Conservation (phyloP, 2,797 vertebrate genomes). For the Sciurus vulgaris region DNA sequence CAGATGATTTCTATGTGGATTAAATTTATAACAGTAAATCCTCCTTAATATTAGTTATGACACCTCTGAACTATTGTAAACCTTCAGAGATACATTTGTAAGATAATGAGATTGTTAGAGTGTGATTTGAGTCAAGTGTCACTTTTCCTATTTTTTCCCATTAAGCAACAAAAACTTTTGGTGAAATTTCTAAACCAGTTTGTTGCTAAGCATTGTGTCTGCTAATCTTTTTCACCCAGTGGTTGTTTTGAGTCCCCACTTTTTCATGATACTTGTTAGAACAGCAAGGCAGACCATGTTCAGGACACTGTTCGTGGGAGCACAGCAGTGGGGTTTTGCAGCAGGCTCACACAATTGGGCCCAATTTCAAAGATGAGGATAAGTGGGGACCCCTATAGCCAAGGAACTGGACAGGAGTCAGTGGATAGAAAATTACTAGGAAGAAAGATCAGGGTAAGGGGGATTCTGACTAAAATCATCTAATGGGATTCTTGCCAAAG, state of each 20-base stretch:
- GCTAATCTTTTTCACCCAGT: not conserved
- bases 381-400: not conserved
- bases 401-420: not conserved
- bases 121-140: constrained; percentile 43
- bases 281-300: not conserved
- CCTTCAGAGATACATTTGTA: constrained; percentile 1
- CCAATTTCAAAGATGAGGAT: not conserved
- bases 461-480: not conserved
- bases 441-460: not conserved
- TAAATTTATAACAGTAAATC: constrained; percentile 2
- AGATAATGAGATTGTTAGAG: not conserved
- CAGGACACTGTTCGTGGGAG: not conserved
- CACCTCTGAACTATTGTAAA: constrained; percentile 5
- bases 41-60: not conserved
- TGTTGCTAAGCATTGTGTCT: not conserved
- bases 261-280: not conserved
- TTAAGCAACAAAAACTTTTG: not conserved
- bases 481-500: not conserved
- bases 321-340: not conserved
- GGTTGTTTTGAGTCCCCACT: not conserved
- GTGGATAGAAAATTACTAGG: not conserved
- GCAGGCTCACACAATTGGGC: not conserved
- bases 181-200: constrained; percentile 18
- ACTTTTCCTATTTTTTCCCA: constrained; percentile 8
- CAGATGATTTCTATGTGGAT: not conserved